These are phyloP conservation scores for Enteromius paludinosus DNA, from an alignment of 2,797 vertebrate genomes.

Conservation along the genomic window DNA sequence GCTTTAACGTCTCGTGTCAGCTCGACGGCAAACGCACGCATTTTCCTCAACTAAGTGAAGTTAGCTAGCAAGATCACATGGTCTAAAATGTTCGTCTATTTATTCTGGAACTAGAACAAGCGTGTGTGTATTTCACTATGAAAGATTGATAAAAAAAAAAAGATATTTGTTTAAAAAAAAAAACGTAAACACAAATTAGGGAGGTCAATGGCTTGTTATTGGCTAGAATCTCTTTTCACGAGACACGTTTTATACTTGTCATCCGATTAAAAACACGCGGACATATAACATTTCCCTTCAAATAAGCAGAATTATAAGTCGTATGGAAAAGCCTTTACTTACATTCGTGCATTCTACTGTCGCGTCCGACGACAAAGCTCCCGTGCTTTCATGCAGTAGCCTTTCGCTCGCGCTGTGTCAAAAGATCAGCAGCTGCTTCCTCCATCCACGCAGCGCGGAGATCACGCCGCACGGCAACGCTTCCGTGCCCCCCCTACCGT, in stretches of 20 bases:
- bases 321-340: conserved; percentile 63
- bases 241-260: conserved; percentile 26
- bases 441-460: conserved; percentile 86
- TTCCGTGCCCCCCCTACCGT: conserved; percentile 87
- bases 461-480: conserved; percentile 86
- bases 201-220: conserved; percentile 9
- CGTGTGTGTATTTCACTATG: background rate
- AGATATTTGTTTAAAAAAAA: background rate
- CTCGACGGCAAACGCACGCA: conserved; percentile 38
- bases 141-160: background rate
- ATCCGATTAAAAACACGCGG: background rate
- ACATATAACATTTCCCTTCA: background rate
- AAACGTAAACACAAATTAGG: background rate
- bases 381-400: conserved; percentile 80
- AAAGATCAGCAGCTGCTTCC: conserved; percentile 89
- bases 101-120: background rate
- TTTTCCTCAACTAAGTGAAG: conserved; percentile 57
- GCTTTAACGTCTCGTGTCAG: conserved; percentile 32
- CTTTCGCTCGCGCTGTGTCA: conserved; percentile 85
- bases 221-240: background rate
- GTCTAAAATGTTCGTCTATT: conserved; percentile 37
- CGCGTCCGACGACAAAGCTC: conserved; percentile 75
- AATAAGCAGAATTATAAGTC: background rate
- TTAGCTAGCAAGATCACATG: conserved; percentile 57
- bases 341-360: conserved; percentile 85